phyloP scores from a whole-genome alignment of 2,888 invertebrate species.

The Agrochola lota region DNA sequence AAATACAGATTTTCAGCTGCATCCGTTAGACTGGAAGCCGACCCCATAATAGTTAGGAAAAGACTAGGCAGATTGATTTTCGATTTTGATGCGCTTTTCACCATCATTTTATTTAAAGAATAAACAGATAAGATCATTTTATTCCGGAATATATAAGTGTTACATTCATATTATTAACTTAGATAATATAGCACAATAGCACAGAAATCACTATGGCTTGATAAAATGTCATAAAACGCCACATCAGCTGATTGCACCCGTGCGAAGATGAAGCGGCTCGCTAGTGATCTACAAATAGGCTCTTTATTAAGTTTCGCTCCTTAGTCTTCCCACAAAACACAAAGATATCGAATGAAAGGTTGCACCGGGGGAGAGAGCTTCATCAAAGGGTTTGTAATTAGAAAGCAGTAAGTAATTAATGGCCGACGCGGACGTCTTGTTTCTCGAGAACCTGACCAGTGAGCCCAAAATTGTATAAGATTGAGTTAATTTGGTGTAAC shows the following conservation, averaged over 20 bases:
- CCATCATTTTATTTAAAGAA: background rate
- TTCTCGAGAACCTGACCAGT: conserved; percentile 44
- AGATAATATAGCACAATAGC: background rate
- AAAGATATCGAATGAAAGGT: conserved; percentile 53
- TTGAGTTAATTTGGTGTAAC: conserved; percentile 47
- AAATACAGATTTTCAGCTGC: no score
- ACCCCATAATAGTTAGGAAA: background rate
- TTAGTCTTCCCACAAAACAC: conserved; percentile 30
- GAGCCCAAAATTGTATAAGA: conserved; percentile 29
- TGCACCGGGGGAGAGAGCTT: conserved; percentile 53
- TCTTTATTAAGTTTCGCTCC: background rate
- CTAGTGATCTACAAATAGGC: background rate
- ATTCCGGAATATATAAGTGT: background rate
- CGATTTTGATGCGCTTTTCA: background rate
- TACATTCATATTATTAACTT: background rate
- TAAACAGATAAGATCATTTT: background rate
- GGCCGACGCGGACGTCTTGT: conserved; percentile 45
- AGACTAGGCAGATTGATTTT: no score
- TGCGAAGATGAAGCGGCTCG: no score
- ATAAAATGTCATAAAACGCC: no score
- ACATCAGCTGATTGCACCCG: no score
- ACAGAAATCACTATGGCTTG: background rate
- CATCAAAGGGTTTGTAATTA: conserved; percentile 58
- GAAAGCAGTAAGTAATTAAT: conserved; percentile 58
- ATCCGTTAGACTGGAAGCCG: background rate